Evolutionary conservation across 2,888 invertebrate species (phyloP).

Genomic region (Drosophila koepferae): DNA sequence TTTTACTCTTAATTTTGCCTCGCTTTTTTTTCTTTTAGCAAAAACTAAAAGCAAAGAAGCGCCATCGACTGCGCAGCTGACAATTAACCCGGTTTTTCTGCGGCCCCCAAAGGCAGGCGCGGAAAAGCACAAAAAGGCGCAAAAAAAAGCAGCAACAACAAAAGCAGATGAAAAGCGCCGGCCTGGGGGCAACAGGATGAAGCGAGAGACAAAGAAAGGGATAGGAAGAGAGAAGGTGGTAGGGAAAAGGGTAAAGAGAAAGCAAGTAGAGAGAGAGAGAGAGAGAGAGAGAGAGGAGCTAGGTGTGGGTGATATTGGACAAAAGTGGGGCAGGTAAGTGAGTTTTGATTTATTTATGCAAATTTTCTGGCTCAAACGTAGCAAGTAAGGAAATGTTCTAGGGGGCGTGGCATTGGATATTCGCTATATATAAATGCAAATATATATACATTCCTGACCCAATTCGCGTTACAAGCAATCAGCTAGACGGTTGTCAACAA

Average conservation of each 20-base stretch:
- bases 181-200: conserved; percentile 7
- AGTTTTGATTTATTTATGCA: conserved; percentile 63
- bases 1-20: neutral
- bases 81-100: conserved; percentile 67
- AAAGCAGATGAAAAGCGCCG: conserved; percentile 14
- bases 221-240: neutral
- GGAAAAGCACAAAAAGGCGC: conserved; percentile 25
- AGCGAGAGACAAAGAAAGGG: neutral
- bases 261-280: too few species aligned
- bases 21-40: conserved; percentile 1
- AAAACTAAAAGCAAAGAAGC: conserved; percentile 28
- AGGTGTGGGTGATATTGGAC: neutral
- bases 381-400: too few species aligned
- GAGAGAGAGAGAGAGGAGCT: conserved; percentile 3
- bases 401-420: conserved; percentile 1
- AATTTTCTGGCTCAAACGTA: conserved; percentile 30
- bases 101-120: conserved; percentile 15
- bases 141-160: neutral
- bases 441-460: conserved; percentile 32
- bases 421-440: neutral
- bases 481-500: neutral
- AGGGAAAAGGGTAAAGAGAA: neutral
- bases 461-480: conserved; percentile 18
- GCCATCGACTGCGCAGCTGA: conserved; percentile 37
- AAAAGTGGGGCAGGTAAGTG: conserved; percentile 39